Base-by-base conservation (phyloP, 2,113 vertebrate genomes). In the Phoenicopterus ruber region DNA sequence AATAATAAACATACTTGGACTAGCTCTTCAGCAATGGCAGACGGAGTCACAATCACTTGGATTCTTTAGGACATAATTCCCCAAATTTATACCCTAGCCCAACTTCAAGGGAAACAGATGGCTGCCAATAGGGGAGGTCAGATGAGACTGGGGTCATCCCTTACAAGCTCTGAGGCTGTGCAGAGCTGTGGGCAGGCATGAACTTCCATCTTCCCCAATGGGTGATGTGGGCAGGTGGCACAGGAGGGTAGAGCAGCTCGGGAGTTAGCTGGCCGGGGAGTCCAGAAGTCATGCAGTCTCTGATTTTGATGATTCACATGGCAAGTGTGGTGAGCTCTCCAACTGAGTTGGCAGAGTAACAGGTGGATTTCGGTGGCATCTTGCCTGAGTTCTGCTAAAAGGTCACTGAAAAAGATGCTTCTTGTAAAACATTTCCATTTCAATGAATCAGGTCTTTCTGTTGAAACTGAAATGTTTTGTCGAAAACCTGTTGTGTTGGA, bases 341-440 rank as follows among this genome's bases (percentile, higher is more conserved):
- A 86, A 46, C 40, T 46, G 85, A 93, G 50, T 55, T 3, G 0
- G 59, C 63, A 90, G 26, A 95, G n/a, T 42, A 93, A 78, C 94
- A 84, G 95, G 96, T 94, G 94, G 90, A 83, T 93, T 90, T 94
- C 0, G 0, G 47, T 81, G 88, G 90, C 88, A 74, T 57, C 72
- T 81, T 92, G 85, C 92, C 95, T 16, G 20, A 70, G 55, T 94
- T 94, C 88, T 86, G 20, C 63, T 90, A 55, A 86, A 62, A 86
- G 96, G 93, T 94, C 59, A 44, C 21, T 47, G 72, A 59, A 84
- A 96, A 97, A 94, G 90, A 95, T 95, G 88, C n/a, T 93, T 90
- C 91, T 92, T 92, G 71, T 96, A 93, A 96, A 97, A 96, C 96
- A 94, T 90, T 96, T 96, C 95, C 46, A 94, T 93, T 94, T 94